A percentile compares a stretch with the other conserved stretches of the same genome.
phyloP scores from a whole-genome alignment of 2,888 invertebrate species.

The Hypercompe scribonia region DNA sequence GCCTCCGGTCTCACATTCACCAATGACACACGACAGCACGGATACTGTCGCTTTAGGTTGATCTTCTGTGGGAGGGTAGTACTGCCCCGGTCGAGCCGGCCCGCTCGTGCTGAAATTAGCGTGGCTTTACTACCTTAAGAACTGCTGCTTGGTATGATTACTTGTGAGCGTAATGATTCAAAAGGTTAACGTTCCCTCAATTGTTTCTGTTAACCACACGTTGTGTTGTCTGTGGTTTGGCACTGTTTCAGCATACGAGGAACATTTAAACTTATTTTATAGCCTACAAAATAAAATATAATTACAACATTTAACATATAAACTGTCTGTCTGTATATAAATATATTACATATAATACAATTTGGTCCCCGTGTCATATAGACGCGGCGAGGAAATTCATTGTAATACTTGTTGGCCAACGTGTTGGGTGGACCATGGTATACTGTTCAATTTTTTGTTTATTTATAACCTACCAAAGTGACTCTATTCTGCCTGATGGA shows the following conservation, averaged over 20 bases:
- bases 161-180: not conserved
- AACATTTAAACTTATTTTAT: conserved; percentile 2
- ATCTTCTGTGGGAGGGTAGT: no score
- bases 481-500: no score
- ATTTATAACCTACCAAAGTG: no score
- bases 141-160: no score
- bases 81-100: no score
- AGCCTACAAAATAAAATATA: conserved; percentile 8
- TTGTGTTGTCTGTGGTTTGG: not conserved
- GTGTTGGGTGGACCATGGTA: not conserved
- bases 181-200: not conserved
- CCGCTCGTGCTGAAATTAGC: no score
- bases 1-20: no score
- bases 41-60: no score
- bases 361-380: conserved; percentile 4
- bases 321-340: not conserved
- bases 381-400: conserved; percentile 3
- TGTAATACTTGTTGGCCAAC: not conserved
- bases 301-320: conserved; percentile 11
- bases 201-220: not conserved
- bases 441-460: not conserved
- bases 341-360: not conserved
- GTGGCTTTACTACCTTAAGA: no score
- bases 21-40: no score
- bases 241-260: not conserved